Conservation (phyloP, 2,113 vertebrate species). For the Bos indicus region DNA sequence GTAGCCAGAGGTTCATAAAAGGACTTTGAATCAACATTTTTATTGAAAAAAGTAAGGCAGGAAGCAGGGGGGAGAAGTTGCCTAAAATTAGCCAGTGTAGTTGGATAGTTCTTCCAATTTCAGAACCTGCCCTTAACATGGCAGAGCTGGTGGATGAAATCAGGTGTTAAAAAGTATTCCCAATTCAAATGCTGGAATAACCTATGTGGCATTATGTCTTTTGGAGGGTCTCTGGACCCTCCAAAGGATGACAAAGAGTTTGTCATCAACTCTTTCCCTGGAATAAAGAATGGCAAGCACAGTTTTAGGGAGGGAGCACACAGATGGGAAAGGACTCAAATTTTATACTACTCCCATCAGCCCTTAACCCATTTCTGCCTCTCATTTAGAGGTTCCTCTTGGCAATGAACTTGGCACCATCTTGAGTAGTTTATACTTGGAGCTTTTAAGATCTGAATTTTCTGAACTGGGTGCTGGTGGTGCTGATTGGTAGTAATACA, state of each 20-base stretch:
- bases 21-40: background rate
- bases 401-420: background rate
- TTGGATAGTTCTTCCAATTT: background rate
- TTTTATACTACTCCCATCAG: background rate
- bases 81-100: background rate
- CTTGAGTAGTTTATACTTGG: background rate
- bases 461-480: background rate
- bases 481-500: background rate
- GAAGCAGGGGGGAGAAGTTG: background rate
- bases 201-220: background rate
- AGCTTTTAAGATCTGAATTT: conserved; percentile 4
- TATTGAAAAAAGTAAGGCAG: background rate
- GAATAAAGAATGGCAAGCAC: background rate
- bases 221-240: background rate
- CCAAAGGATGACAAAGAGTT: background rate
- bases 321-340: background rate
- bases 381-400: background rate
- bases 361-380: background rate
- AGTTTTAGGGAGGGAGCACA: background rate
- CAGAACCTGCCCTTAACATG: background rate
- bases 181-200: background rate
- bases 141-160: background rate
- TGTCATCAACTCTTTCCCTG: background rate
- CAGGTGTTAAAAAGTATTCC: background rate
- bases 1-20: background rate